Evolutionary conservation across 1,140 invertebrate species (phyloP).

Genomic region (Drosophila guanche): DNA sequence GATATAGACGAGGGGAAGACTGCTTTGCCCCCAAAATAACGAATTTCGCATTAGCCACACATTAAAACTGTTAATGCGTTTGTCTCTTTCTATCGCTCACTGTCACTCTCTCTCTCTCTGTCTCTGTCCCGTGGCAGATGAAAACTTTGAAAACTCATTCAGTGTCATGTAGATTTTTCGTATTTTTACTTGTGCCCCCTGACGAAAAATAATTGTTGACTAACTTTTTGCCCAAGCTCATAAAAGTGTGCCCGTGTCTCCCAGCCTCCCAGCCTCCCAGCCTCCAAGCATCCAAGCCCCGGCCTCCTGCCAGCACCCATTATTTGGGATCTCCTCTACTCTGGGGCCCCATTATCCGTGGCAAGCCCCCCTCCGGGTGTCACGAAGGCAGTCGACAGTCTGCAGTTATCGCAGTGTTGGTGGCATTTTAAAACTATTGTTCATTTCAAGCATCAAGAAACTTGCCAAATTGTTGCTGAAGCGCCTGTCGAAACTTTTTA

Average conservation of each 20-base stretch:
- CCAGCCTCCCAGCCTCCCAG: too few species aligned
- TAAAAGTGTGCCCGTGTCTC: constrained; percentile 37
- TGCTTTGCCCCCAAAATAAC: not conserved
- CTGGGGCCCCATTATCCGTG: too few species aligned
- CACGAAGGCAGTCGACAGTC: not conserved
- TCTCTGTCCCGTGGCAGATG: constrained; percentile 9
- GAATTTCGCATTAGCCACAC: constrained; percentile 51
- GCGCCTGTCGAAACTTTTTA: constrained; percentile 55
- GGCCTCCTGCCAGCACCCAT: not conserved
- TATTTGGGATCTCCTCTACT: too few species aligned
- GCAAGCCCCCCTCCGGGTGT: not conserved
- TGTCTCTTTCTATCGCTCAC: not conserved
- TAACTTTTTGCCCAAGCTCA: constrained; percentile 57
- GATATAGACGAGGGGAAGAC: not conserved
- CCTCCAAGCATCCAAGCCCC: not conserved
- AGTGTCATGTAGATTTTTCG: constrained; percentile 64
- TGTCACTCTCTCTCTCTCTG: not conserved
- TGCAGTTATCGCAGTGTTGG: constrained; percentile 38
- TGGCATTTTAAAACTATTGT: constrained; percentile 66
- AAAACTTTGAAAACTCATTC: constrained; percentile 64
- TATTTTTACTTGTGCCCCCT: constrained; percentile 51
- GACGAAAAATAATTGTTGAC: constrained; percentile 63
- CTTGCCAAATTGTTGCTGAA: constrained; percentile 62
- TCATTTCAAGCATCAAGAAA: constrained; percentile 66
- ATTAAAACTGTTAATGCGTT: constrained; percentile 37